Percentiles rank a stretch among this genome's conserved stretches.
phyloP scores from a whole-genome alignment of 2,113 vertebrate genomes.

The Eleginops maclovinus region DNA sequence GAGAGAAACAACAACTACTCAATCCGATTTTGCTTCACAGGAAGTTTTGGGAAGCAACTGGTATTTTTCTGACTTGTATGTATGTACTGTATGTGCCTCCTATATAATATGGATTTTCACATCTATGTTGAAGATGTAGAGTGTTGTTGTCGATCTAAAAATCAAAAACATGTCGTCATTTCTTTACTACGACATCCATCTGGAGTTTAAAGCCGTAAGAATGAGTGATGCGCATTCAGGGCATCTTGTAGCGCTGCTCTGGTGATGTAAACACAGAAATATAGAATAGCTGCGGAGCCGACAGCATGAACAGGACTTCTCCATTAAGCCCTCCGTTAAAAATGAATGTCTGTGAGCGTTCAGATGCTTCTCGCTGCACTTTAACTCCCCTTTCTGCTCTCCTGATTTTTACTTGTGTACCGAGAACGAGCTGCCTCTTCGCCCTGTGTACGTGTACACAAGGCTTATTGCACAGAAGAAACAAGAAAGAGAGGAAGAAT shows the following conservation, averaged over 20 bases:
- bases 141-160: neutral
- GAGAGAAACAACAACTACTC: too few relatives aligned
- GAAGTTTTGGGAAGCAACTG: too few relatives aligned
- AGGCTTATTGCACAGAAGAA: constrained; percentile 41
- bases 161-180: neutral
- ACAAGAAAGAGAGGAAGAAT: neutral
- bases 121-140: neutral
- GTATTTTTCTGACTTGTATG: too few relatives aligned
- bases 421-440: neutral
- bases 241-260: neutral
- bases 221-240: neutral
- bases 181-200: neutral
- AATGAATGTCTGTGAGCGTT: constrained; percentile 62
- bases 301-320: constrained; percentile 51
- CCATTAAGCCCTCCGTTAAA: constrained; percentile 71
- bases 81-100: neutral
- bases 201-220: constrained; percentile 13
- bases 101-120: neutral
- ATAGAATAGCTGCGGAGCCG: constrained; percentile 2
- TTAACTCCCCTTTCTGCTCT: constrained; percentile 52
- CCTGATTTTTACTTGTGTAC: constrained; percentile 4
- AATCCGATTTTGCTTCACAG: too few relatives aligned
- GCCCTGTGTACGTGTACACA: constrained; percentile 49
- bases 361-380: constrained; percentile 32
- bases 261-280: constrained; percentile 16